These are phyloP conservation scores for Enteromius anoplus DNA, from an alignment of 2,797 vertebrate genomes.

Conservation along the genomic window DNA sequence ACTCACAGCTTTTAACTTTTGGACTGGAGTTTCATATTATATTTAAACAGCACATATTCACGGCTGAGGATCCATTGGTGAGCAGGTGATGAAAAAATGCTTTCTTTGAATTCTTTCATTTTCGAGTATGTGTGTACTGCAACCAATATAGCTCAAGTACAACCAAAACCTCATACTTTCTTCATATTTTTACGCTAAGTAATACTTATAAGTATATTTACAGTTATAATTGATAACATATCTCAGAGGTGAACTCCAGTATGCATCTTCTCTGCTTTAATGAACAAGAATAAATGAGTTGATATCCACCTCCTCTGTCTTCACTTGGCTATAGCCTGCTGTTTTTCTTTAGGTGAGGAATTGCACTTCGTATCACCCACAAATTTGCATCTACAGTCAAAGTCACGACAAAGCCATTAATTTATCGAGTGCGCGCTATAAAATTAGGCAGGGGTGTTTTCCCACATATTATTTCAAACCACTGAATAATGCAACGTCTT, in stretches of 20 bases:
- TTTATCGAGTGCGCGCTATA: conserved; percentile 7
- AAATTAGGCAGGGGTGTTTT: not conserved
- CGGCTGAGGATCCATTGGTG: not conserved
- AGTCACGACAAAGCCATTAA: conserved; percentile 1
- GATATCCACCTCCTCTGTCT: not conserved
- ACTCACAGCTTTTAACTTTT: not conserved
- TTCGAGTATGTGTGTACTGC: not conserved
- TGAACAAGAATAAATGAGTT: not conserved
- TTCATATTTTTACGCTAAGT: no score
- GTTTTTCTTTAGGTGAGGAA: not conserved
- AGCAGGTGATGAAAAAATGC: not conserved
- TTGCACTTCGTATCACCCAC: not conserved
- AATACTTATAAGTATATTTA: not conserved
- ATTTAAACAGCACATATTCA: not conserved
- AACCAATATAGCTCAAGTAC: no score
- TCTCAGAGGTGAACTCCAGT: not conserved
- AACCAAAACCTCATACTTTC: no score
- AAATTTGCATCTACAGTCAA: not conserved
- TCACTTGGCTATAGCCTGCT: not conserved
- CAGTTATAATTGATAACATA: not conserved
- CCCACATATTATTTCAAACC: conserved; percentile 3
- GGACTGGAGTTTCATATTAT: not conserved
- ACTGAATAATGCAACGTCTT: conserved; percentile 34
- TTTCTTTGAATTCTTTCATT: not conserved
- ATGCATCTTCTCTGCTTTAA: not conserved